These are phyloP conservation scores for Aporrectodea caliginosa DNA, from an alignment of 1,140 invertebrate species.

Conservation along the genomic window DNA sequence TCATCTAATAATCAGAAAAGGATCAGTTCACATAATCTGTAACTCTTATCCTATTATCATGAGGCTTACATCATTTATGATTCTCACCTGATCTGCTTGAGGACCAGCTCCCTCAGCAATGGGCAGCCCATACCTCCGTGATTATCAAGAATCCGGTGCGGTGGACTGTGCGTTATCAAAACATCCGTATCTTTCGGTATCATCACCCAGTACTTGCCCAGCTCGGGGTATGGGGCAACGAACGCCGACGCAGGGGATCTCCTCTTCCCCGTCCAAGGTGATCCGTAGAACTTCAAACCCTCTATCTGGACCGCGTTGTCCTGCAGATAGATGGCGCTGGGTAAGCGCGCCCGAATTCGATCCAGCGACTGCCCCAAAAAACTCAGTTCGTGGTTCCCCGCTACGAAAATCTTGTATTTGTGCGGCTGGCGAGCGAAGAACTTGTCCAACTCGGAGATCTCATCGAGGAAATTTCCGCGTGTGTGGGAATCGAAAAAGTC, in stretches of 20 bases:
- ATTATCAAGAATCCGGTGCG: constrained; percentile 38
- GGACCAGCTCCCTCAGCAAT: constrained; percentile 18
- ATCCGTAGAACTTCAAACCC: constrained; percentile 42
- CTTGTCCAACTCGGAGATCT: constrained; percentile 30
- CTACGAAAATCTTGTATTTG: constrained; percentile 43
- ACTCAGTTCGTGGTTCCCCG: constrained; percentile 42
- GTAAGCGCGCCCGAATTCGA: constrained; percentile 35
- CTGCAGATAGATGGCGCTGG: constrained; percentile 38
- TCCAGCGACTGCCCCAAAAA: constrained; percentile 31
- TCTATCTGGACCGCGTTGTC: constrained; percentile 36
- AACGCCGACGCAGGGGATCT: constrained; percentile 38
- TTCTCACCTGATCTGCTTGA: constrained; percentile 17
- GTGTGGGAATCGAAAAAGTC: constrained; percentile 36
- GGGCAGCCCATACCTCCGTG: constrained; percentile 19
- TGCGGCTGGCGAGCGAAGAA: constrained; percentile 42
- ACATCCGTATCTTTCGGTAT: constrained; percentile 41
- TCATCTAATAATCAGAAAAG: not conserved
- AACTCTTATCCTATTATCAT: not conserved
- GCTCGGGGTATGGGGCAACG: constrained; percentile 25
- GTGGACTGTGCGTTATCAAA: constrained; percentile 43
- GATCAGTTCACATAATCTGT: not conserved
- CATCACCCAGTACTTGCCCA: constrained; percentile 38
- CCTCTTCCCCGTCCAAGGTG: constrained; percentile 39
- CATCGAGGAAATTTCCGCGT: constrained; percentile 11
- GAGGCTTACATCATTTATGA: not conserved